Evolutionary conservation across 30 jellyfish, hydroid and myxozoan genomes (phyloP).

Genomic region (Aurelia sp.): DNA sequence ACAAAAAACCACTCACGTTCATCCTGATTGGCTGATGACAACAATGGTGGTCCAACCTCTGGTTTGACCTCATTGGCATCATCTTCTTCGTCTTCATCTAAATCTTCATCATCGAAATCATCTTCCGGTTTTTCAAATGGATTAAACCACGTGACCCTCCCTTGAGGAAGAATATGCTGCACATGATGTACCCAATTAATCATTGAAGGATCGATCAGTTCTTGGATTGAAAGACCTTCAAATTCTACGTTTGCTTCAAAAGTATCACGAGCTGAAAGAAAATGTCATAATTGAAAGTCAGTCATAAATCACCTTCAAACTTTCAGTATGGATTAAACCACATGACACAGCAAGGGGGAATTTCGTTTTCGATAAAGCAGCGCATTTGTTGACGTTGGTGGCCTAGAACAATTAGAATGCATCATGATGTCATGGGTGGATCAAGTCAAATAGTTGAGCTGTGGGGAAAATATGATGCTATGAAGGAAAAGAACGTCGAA

Average conservation of each 20-base stretch:
- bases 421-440: too few relatives aligned
- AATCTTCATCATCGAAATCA: constrained; percentile 94
- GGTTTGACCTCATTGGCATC: constrained; percentile 61
- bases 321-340: too few relatives aligned
- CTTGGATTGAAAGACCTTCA: constrained; percentile 92
- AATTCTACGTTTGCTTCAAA: constrained; percentile 82
- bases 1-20: constrained; percentile 37
- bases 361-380: too few relatives aligned
- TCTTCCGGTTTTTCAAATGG: constrained; percentile 94
- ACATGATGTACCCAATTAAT: constrained; percentile 93
- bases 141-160: constrained; percentile 96
- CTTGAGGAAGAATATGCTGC: constrained; percentile 95
- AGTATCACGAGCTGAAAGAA: constrained; percentile 72
- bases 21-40: constrained; percentile 86
- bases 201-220: constrained; percentile 90
- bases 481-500: too few relatives aligned
- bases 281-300: not conserved
- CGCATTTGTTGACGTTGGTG: too few relatives aligned
- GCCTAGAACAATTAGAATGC: too few relatives aligned
- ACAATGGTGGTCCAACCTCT: constrained; percentile 90
- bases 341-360: too few relatives aligned
- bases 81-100: constrained; percentile 90
- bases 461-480: too few relatives aligned
- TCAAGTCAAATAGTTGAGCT: too few relatives aligned
- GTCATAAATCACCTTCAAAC: not conserved